Conservation (phyloP, 2,888 invertebrate genomes). For the Hesperia comma region DNA sequence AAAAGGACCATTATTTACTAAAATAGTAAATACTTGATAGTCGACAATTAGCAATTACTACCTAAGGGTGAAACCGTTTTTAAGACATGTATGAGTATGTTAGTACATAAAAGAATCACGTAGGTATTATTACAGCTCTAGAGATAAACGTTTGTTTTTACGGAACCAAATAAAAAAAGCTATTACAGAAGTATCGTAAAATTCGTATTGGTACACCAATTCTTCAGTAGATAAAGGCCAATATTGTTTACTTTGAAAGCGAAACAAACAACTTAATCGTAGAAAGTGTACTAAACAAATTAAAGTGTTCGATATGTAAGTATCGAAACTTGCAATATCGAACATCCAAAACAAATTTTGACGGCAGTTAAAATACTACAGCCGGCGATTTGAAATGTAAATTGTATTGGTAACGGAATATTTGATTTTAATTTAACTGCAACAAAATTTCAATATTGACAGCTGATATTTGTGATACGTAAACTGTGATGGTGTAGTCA, state of each 20-base stretch:
- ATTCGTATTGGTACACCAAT: constrained; percentile 42
- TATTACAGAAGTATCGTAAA: constrained; percentile 18
- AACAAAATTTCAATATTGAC: constrained; percentile 23
- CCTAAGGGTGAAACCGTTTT: neutral
- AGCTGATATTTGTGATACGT: neutral
- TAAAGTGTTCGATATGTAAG: constrained; percentile 53
- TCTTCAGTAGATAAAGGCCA: constrained; percentile 64
- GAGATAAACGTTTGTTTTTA: constrained; percentile 9
- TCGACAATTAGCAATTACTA: no score
- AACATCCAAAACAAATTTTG: constrained; percentile 43
- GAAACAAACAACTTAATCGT: constrained; percentile 71
- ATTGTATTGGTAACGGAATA: constrained; percentile 27
- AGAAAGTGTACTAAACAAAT: constrained; percentile 75
- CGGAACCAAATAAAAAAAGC: constrained; percentile 25
- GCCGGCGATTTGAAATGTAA: no score
- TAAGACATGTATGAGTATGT: neutral
- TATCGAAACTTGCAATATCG: neutral
- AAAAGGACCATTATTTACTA: no score
- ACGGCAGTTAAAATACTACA: constrained; percentile 42
- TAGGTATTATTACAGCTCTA: neutral
- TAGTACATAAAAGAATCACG: neutral
- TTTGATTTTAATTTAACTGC: constrained; percentile 21
- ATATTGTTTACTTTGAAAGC: constrained; percentile 66
- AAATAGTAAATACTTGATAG: no score
- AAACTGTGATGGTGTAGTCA: neutral